Evolutionary conservation across 2,797 vertebrate genomes (phyloP).

Genomic region (Sebastes iracundus): DNA sequence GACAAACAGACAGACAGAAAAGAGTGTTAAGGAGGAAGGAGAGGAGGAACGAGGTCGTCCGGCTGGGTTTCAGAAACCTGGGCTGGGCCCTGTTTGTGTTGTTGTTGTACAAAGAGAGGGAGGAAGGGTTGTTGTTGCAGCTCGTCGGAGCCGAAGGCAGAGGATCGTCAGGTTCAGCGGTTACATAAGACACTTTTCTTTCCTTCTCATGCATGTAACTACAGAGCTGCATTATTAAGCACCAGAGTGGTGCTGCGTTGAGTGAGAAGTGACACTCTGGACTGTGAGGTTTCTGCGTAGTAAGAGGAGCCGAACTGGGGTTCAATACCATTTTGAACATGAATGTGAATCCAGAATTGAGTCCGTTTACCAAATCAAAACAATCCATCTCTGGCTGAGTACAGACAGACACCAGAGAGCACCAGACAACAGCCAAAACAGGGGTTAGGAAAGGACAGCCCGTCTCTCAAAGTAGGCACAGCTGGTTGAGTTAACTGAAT

Average conservation of each 20-base stretch:
- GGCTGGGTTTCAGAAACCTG: neutral
- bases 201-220: neutral
- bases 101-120: neutral
- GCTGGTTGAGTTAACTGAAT: neutral
- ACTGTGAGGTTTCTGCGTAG: neutral
- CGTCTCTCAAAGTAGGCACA: neutral
- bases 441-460: neutral
- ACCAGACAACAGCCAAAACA: neutral
- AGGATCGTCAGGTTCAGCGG: neutral
- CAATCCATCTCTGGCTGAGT: neutral
- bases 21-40: neutral
- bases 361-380: neutral
- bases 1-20: neutral
- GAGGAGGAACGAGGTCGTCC: neutral
- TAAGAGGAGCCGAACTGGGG: neutral
- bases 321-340: neutral
- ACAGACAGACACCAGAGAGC: neutral
- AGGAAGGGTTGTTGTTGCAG: neutral
- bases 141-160: neutral
- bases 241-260: neutral
- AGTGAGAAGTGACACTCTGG: neutral
- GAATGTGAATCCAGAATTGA: neutral
- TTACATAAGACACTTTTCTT: constrained; percentile 15
- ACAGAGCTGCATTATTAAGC: constrained; percentile 24
- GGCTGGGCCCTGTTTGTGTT: neutral